These are phyloP conservation scores for Reticulitermes speratus DNA, from an alignment of 1,140 invertebrate species.

Conservation along the genomic window DNA sequence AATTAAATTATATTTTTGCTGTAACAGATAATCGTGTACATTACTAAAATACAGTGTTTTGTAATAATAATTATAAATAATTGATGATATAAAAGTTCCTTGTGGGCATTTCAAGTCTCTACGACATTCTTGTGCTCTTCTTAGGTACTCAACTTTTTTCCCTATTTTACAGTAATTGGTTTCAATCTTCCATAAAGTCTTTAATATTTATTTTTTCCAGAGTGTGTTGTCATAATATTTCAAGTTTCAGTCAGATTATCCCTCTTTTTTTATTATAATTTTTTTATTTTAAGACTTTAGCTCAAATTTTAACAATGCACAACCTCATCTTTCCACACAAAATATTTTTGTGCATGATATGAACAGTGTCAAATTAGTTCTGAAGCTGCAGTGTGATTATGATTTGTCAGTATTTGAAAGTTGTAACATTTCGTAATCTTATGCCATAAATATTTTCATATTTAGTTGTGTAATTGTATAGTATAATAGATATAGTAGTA, in stretches of 20 bases:
- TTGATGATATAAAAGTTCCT: constrained; percentile 29
- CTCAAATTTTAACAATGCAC: background rate
- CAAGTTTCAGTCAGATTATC: background rate
- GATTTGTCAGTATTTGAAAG: background rate
- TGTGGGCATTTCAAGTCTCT: constrained; percentile 28
- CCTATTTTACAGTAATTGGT: background rate
- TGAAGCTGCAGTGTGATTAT: background rate
- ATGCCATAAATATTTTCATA: background rate
- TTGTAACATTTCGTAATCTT: background rate
- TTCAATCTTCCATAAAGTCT: background rate
- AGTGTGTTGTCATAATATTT: background rate
- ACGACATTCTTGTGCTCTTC: background rate
- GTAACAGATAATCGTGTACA: background rate
- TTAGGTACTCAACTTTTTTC: background rate
- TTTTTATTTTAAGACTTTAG: background rate
- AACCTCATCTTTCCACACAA: background rate
- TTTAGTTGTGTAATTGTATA: background rate
- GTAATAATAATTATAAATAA: constrained; percentile 22
- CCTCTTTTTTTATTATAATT: background rate
- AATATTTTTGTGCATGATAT: background rate
- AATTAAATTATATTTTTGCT: constrained; percentile 5
- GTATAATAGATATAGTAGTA: background rate
- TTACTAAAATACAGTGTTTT: constrained; percentile 4
- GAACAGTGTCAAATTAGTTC: background rate
- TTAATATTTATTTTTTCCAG: background rate